Evolutionary conservation across 2,888 invertebrate species (phyloP).

Genomic region (Protonemura montana): DNA sequence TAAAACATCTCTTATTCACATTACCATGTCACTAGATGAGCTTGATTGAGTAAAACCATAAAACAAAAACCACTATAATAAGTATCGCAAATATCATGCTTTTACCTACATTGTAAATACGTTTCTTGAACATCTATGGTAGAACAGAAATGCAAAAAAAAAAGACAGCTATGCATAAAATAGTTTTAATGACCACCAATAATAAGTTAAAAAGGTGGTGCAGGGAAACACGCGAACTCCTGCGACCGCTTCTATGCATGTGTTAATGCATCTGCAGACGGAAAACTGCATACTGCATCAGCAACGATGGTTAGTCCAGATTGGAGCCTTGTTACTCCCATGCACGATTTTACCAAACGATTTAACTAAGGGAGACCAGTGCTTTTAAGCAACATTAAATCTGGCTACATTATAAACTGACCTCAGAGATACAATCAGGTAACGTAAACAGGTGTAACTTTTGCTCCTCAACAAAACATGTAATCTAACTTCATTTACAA

Average conservation of each 20-base stretch:
- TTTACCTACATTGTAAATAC: not conserved
- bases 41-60: not conserved
- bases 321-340: not conserved
- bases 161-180: not conserved
- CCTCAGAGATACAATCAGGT: conserved; percentile 37
- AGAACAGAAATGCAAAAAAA: not conserved
- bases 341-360: not conserved
- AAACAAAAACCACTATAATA: not conserved
- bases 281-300: not conserved
- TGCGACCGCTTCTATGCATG: not conserved
- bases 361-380: not conserved
- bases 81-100: not conserved
- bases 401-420: conserved; percentile 16
- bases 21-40: not conserved
- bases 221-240: not conserved
- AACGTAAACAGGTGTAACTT: conserved; percentile 42
- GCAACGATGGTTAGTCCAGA: not conserved
- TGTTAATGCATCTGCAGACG: not conserved
- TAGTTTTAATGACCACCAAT: not conserved
- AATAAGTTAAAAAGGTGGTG: not conserved
- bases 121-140: not conserved
- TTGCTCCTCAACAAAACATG: conserved; percentile 38
- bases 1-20: not conserved
- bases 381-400: not conserved
- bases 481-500: conserved; percentile 32